A percentile compares a stretch with the other conserved stretches of the same genome.
These are phyloP conservation scores for Zeugodacus cucurbitae DNA, from an alignment of 1,140 invertebrate genomes.

Conservation along the genomic window DNA sequence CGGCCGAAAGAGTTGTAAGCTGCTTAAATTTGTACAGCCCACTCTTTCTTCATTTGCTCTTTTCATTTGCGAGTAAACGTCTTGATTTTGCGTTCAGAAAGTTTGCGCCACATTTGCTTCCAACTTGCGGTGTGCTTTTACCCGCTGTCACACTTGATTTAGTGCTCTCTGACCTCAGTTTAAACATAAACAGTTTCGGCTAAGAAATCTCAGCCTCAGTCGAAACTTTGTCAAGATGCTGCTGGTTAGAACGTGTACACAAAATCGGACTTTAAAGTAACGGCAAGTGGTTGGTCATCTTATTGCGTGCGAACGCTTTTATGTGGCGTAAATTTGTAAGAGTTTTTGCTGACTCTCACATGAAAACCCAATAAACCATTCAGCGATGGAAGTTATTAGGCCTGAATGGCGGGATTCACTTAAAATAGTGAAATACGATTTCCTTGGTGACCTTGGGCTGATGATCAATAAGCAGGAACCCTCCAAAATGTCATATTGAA, in stretches of 20 bases:
- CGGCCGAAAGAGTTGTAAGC: slow-evolving; percentile 54
- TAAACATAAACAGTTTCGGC: slow-evolving; percentile 50
- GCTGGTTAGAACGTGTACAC: background rate
- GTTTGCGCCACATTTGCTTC: slow-evolving; percentile 37
- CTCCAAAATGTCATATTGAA: no score
- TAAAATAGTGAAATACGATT: no score
- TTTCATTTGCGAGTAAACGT: background rate
- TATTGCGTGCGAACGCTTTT: background rate
- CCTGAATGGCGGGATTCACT: no score
- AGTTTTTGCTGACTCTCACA: background rate
- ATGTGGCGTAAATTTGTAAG: slow-evolving; percentile 18
- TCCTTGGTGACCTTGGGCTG: no score
- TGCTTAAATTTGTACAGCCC: slow-evolving; percentile 49
- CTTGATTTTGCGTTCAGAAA: background rate
- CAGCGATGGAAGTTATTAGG: no score
- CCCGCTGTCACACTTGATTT: slow-evolving; percentile 60
- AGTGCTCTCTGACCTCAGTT: slow-evolving; percentile 66
- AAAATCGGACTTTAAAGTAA: background rate
- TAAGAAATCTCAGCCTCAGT: background rate
- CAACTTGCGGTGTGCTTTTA: slow-evolving; percentile 15
- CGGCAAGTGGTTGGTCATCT: background rate
- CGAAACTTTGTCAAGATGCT: background rate
- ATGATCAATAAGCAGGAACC: no score
- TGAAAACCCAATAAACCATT: background rate
- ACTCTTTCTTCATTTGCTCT: background rate